These are phyloP conservation scores for Dromius quadrimaculatus DNA, from an alignment of 2,888 invertebrate genomes.

Conservation along the genomic window DNA sequence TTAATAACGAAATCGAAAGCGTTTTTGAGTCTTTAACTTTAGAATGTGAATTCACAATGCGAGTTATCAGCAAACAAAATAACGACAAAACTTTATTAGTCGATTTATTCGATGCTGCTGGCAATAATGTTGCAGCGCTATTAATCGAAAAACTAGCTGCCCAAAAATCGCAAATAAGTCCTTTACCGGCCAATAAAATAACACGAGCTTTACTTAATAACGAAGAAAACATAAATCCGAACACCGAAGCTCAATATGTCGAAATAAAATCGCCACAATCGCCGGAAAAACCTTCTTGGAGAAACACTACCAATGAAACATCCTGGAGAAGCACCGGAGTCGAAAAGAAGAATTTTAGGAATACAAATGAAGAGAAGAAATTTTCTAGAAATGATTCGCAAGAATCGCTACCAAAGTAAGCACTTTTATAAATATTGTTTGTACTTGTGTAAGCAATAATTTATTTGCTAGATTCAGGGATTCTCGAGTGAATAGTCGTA, in stretches of 20 bases:
- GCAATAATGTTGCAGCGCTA: conserved; percentile 64
- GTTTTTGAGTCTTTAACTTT: conserved; percentile 78
- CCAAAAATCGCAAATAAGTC: conserved; percentile 60
- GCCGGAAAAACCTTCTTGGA: conserved; percentile 24
- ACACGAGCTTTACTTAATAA: conserved; percentile 18
- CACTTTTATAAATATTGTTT: conserved; percentile 1
- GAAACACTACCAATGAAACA: conserved; percentile 27
- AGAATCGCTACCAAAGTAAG: conserved; percentile 39
- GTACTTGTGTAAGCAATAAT: not conserved
- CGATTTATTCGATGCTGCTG: conserved; percentile 71
- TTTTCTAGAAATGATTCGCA: conserved; percentile 32
- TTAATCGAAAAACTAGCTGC: conserved; percentile 63
- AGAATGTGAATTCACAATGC: conserved; percentile 73
- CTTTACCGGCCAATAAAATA: conserved; percentile 22
- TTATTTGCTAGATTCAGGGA: conserved; percentile 40
- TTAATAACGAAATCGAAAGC: conserved; percentile 70
- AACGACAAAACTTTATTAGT: conserved; percentile 71
- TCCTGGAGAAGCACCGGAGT: conserved; percentile 53
- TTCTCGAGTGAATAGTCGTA: conserved; percentile 47
- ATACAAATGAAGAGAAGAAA: conserved; percentile 59
- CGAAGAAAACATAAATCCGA: conserved; percentile 23
- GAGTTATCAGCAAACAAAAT: conserved; percentile 70
- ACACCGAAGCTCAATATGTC: conserved; percentile 1
- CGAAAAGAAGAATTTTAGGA: conserved; percentile 56
- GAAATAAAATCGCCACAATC: conserved; percentile 6